Evolutionary conservation across 2,888 invertebrate species (phyloP).

Genomic region (Sminthurinus aureus): DNA sequence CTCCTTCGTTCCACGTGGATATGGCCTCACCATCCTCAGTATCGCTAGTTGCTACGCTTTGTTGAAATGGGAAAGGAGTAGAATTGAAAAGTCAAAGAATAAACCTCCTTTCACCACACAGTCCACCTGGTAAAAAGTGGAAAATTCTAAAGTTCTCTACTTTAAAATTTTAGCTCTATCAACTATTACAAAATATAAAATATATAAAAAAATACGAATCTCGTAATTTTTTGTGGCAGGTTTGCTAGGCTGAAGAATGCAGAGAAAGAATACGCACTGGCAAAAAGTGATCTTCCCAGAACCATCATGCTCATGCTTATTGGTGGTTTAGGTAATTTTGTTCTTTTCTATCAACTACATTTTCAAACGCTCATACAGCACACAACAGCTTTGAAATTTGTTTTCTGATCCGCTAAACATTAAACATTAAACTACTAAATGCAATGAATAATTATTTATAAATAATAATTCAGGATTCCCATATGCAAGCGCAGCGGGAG

Average conservation of each 20-base stretch:
- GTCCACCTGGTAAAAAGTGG: slow-evolving; percentile 13
- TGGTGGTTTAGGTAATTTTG: slow-evolving; percentile 18
- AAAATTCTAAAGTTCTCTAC: no score
- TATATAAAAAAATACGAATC: not conserved
- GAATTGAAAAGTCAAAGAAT: slow-evolving; percentile 25
- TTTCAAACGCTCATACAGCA: no score
- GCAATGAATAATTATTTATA: no score
- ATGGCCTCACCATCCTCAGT: slow-evolving; percentile 12
- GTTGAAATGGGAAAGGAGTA: slow-evolving; percentile 22
- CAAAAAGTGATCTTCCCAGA: slow-evolving; percentile 23
- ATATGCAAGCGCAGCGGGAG: slow-evolving; percentile 26
- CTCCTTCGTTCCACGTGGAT: slow-evolving; percentile 27
- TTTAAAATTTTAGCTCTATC: no score
- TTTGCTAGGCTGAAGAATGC: slow-evolving; percentile 11
- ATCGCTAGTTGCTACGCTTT: slow-evolving; percentile 26
- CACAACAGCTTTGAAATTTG: no score
- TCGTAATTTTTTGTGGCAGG: not conserved
- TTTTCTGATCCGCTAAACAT: no score
- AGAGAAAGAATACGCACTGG: slow-evolving; percentile 17
- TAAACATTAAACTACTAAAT: no score
- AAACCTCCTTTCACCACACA: slow-evolving; percentile 1
- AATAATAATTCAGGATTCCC: slow-evolving; percentile 17
- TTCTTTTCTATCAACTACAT: not conserved
- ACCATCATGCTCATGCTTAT: slow-evolving; percentile 13
- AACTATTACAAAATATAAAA: not conserved